Percentiles rank a stretch among this genome's conserved stretches.
phyloP scores from a whole-genome alignment of 2,888 invertebrate species.

The Coenonympha glycerion region DNA sequence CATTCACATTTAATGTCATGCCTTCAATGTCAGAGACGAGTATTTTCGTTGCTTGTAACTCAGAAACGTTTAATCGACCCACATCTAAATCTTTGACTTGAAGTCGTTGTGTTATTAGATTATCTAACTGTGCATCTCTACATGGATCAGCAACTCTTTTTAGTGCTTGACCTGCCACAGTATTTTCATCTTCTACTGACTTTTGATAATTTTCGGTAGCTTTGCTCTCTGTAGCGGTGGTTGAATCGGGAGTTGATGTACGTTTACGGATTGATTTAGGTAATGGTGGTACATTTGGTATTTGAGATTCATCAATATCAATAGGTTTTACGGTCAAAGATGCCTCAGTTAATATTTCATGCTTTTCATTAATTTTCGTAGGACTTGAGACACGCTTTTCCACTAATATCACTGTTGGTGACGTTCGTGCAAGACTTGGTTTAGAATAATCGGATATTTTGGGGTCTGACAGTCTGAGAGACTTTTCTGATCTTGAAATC shows the following conservation, averaged over 20 bases:
- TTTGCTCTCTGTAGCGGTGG: constrained; percentile 34
- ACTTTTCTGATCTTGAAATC: constrained; percentile 75
- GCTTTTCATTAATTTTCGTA: constrained; percentile 73
- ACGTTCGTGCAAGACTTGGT: constrained; percentile 72
- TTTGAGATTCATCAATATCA: constrained; percentile 68
- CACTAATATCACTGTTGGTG: constrained; percentile 78
- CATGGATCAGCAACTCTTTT: constrained; percentile 52
- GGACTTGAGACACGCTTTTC: constrained; percentile 78
- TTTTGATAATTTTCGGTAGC: no score
- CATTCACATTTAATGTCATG: constrained; percentile 81
- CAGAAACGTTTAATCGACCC: constrained; percentile 84
- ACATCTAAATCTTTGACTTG: constrained; percentile 86
- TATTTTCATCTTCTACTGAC: no score
- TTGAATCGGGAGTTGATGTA: constrained; percentile 34
- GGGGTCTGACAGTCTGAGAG: constrained; percentile 73
- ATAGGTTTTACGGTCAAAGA: constrained; percentile 80
- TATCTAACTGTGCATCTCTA: constrained; percentile 63
- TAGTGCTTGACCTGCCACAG: constrained; percentile 42
- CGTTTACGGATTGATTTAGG: constrained; percentile 48
- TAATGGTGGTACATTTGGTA: constrained; percentile 66
- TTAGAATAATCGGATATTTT: constrained; percentile 74
- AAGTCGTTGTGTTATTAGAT: constrained; percentile 77
- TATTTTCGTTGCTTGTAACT: constrained; percentile 86
- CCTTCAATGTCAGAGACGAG: constrained; percentile 88
- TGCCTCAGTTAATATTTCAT: constrained; percentile 80